Base-by-base conservation (phyloP, 2,797 vertebrate genomes). In the Etheostoma perlongum region DNA sequence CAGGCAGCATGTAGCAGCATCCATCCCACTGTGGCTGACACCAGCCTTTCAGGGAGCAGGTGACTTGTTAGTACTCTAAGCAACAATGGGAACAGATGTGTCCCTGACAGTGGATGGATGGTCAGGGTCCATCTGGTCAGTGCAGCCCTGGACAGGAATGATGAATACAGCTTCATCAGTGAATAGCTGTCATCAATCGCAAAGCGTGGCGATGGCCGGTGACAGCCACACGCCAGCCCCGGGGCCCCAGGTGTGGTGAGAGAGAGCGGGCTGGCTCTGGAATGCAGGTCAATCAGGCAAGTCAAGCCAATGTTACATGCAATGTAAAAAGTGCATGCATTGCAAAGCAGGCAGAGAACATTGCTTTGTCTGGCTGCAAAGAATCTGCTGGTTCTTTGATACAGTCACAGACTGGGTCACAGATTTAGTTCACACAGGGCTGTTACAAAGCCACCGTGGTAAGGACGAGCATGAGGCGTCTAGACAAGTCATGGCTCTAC, bases 91-190 rank as follows among this genome's bases (percentile, higher is more conserved):
- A 99, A 97, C 98, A 99, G 98, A 99, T 99, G 98, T 96, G 97
- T 97, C 97, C 97, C 97, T 98, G 97, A 98, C 97, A 98, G 97
- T 95, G 97, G 97, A 99, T 99, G 97, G 98, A 99, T 99, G 97
- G 97, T 98, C 97, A 97, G 97, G 97, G 97, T 99, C 97, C 97
- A 98, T 99, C 97, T 99, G 98, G 97, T 97, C 97, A 97, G 96
- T 96, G 96, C 97, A 97, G 96, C 96, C 96, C 96, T 96, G 96
- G 97, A 98, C 98, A 99, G 97, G 97, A 97, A 98, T 98, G 97
- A 99, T 99, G 97, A 98, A 97, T 98, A 99, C 97, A 97, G 97
- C 98, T 99, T 99, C 98, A 99, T 99, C 97, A 97, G 97, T 92
- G 97, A 99, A 99, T 99, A 97, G 97, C 97, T 98, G 97, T 97